Base-by-base conservation (phyloP, 2,888 invertebrate genomes). In the Spisula solida region DNA sequence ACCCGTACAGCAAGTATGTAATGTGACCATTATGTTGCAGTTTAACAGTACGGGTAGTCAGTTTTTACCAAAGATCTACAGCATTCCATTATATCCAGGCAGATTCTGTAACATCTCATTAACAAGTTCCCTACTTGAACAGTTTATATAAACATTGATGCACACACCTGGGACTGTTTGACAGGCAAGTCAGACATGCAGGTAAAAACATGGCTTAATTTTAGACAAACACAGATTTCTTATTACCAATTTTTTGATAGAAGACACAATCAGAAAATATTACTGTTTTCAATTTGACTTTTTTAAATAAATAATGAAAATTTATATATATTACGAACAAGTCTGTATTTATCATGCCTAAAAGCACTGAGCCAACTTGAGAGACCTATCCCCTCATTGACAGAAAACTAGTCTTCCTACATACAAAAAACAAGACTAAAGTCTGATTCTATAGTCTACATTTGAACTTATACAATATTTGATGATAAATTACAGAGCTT, bases 111-210 rank as follows among this genome's bases (percentile, higher is more conserved):
- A 82, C 31, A 34, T 75, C 82, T 87, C 87, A 83, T 47, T 29
- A 60, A 55, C 78, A 87, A 87, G 83, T 83, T 48, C 78, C 56
- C 47, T 79, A 83, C 82, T 87, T 85, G 47, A 85, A 56, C 34
- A n/a, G 55, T 48, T 66, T 78, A 88, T 82, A 85, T 82, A 88
- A 88, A 88, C 88, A 88, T 81, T 82, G 55, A n/a, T 79, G 81
- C 55, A 85, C 55, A 85, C 88, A 88, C 81, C 89, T 89, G 86
- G 34, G 41, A 41, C 55, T 81, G 85, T 85, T 85, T 88, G 88
- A 85, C 81, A 78, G 41, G 60, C 84, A 48, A 79, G 80, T 79
- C 82, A 48, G 47, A 89, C 83, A 81, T 86, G 51, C 86, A 84
- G 86, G 86, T 86, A 86, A 81, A 83, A 85, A 85, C 83, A 85